Evolutionary conservation across 1,140 invertebrate species (phyloP), one percentile per base, ranked within the genome.

Genomic region (Oscheius sp.): DNA sequence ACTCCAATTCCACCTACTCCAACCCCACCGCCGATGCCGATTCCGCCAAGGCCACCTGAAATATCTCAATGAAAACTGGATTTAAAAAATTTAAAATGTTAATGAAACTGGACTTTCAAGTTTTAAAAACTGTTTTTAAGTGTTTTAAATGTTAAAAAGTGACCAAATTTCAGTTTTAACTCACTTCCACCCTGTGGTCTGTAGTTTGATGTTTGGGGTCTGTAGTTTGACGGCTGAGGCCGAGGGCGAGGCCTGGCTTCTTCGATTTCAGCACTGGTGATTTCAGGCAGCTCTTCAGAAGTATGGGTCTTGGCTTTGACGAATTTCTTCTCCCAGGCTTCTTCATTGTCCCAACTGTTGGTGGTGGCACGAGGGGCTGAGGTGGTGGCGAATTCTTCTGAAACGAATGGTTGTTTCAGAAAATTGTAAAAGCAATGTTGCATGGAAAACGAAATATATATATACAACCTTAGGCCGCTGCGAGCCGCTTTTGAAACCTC

Each of bases 281-380:
- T 68, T 35, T 68, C 67, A 10, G 67, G 67, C 18, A 59, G 45
- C 28, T 68, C 67, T 55, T 67, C 65, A n/a, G n/a, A n/a, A 2
- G 36, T 36, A 15, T 59, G 49, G 15, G 35, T n/a, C n/a, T 68
- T 68, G 3, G 28, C 49, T 55, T 68, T 68, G 10, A 68, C 67
- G 35, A 68, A 68, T n/a, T 68, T 68, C 55, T 68, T 68, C 20
- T 58, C 67, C 67, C 67, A 68, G 49, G 61, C 49, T 15, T 68
- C 67, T 55, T 68, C 49, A 29, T 58, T 34, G 55, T 42, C 18
- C 45, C 7, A 35, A 20, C 23, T 58, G 49, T 55, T 55, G 23
- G 49, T 55, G 7, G 49, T 55, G 23, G 15, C 7, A 7, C 4
- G 7, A 20, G 49, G 7, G 15, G 15, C 28, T 7, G 49, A 4